These are phyloP conservation scores for Neostethus bicornis DNA, from an alignment of 2,797 vertebrate species.

Conservation along the genomic window DNA sequence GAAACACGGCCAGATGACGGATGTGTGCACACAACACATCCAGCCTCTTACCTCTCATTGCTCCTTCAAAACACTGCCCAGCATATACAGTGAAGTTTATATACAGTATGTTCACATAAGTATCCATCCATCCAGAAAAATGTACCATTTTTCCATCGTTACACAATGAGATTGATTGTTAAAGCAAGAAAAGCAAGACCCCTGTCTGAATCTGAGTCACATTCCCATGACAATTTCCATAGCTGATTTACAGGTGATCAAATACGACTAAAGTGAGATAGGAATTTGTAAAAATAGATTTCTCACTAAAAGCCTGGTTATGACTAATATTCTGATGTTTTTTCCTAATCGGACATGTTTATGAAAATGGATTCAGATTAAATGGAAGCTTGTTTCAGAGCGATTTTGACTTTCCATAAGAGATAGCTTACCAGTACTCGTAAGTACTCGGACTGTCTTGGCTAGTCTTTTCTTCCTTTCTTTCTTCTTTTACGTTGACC, in stretches of 20 bases:
- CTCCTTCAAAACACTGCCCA: conserved; percentile 57
- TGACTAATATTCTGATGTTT: not conserved
- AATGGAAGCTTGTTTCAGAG: not conserved
- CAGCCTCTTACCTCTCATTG: conserved; percentile 49
- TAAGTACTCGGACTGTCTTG: too few relatives aligned
- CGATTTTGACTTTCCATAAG: too few relatives aligned
- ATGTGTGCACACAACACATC: conserved; percentile 52
- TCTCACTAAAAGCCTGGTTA: not conserved
- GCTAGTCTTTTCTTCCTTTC: too few relatives aligned
- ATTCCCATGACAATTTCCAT: not conserved
- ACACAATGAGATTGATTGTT: too few relatives aligned
- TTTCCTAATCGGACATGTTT: not conserved
- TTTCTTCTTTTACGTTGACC: too few relatives aligned
- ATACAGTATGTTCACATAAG: conserved; percentile 9
- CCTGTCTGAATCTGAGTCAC: too few relatives aligned
- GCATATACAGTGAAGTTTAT: conserved; percentile 40
- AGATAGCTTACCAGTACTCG: too few relatives aligned
- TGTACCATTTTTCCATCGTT: too few relatives aligned
- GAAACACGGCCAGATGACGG: conserved; percentile 54
- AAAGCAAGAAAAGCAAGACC: too few relatives aligned
- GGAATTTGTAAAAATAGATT: conserved; percentile 3
- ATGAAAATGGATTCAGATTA: conserved; percentile 4
- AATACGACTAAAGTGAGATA: not conserved
- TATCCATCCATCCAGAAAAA: conserved; percentile 11
- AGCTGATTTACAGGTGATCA: not conserved